Evolutionary conservation across 1,140 invertebrate genomes (phyloP), one percentile per base, ranked within the genome.

Genomic region (Phymorhynchus buccinoides): DNA sequence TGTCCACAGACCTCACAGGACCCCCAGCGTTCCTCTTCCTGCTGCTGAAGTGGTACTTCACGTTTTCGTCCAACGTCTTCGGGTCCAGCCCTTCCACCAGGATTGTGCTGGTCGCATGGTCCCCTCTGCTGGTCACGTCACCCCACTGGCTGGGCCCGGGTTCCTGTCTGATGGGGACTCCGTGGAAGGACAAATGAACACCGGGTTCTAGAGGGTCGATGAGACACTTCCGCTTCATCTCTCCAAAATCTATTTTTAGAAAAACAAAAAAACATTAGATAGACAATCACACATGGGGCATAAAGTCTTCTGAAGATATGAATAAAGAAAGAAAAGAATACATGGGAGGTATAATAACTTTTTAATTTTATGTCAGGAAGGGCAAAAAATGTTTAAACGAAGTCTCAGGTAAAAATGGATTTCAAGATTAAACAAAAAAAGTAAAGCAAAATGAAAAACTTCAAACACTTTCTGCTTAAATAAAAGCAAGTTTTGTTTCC

Each of bases 11-110:
- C 30, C 32, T n/a, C 62, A 73, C 81, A 30, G 62, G 39, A 27
- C 81, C 81, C 2, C 81, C 81, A 41, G 16, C 22, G n/a, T 71
- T 83, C 27, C 81, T 83, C 9, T 27, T 83, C 41, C 44, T 83
- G 81, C 73, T 83, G 62, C 66, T 68, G 66, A 83, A 83, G 81
- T 30, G 73, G 3, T 30, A n/a, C 37, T 12, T 16, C 4, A 83
- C 41, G 4, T 37, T 6, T 9, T 71, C 66, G 9, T 44, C n/a
- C 7, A 14, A 37, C 3, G 81, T 83, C 3, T 44, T 32, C 14
- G 81, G 62, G 9, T 83, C 73, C 37, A 83, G 66, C 1, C 62
- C 62, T 2, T 14, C 6, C 30, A 83, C 81, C 16, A 2, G 80
- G n/a, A 83, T 30, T 32, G 79, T 80, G 44, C 32, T 16, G 32